Evolutionary conservation across 2,113 vertebrate genomes (phyloP).

Genomic region (Serilophus lunatus): DNA sequence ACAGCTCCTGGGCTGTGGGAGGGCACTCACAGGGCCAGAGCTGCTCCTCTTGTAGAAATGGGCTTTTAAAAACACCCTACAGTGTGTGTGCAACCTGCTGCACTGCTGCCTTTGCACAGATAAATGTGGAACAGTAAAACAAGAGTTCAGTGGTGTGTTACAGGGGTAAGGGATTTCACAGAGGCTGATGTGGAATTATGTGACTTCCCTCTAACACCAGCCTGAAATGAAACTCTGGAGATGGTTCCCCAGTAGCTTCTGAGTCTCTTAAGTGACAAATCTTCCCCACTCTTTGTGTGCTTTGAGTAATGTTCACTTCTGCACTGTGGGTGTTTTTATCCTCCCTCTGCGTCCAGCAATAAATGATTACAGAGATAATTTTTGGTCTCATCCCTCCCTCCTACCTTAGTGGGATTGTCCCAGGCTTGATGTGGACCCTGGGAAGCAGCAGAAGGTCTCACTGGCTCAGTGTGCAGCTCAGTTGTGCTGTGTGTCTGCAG

Average conservation of each 20-base stretch:
- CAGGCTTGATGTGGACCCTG: neutral
- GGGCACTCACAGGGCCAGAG: rapidly evolving
- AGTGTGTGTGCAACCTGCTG: neutral
- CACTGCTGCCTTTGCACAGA: neutral
- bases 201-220: neutral
- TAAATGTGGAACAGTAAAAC: neutral
- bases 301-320: neutral
- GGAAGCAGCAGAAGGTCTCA: neutral
- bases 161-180: neutral
- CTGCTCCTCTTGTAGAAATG: neutral
- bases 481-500: neutral
- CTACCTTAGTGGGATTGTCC: neutral
- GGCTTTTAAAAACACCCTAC: neutral
- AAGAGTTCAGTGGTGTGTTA: neutral
- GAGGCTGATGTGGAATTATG: neutral
- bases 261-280: neutral
- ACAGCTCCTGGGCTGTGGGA: neutral
- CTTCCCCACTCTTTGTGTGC: neutral
- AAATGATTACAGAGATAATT: neutral
- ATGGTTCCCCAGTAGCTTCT: neutral
- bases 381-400: neutral
- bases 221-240: neutral
- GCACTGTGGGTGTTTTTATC: neutral
- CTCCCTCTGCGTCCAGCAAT: neutral
- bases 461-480: neutral